Evolutionary conservation across 2,888 invertebrate species (phyloP).

Genomic region (Andrena minutula): DNA sequence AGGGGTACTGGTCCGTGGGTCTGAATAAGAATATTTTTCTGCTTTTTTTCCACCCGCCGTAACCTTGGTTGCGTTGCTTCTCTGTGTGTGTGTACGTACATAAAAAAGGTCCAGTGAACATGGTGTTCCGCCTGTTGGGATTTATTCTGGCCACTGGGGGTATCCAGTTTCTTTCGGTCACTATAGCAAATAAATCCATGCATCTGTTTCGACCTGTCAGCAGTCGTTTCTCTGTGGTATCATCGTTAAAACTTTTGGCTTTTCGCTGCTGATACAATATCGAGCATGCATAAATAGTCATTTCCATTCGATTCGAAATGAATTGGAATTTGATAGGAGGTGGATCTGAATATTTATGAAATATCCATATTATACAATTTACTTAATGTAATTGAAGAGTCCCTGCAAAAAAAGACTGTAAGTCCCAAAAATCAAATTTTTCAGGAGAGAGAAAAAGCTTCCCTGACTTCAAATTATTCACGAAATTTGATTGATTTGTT

Average conservation of each 20-base stretch:
- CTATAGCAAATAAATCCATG: constrained; percentile 43
- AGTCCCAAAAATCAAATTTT: too few relatives aligned
- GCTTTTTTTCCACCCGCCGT: constrained; percentile 27
- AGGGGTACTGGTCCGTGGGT: constrained; percentile 41
- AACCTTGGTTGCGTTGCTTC: constrained; percentile 38
- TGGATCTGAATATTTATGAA: too few relatives aligned
- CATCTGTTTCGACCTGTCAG: constrained; percentile 33
- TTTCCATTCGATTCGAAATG: neutral
- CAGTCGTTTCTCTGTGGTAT: constrained; percentile 34
- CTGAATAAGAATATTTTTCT: constrained; percentile 61
- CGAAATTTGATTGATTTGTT: too few relatives aligned
- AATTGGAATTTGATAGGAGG: too few relatives aligned
- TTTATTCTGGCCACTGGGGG: constrained; percentile 51
- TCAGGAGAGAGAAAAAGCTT: too few relatives aligned
- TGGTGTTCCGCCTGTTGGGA: constrained; percentile 52
- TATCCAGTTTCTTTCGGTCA: constrained; percentile 62
- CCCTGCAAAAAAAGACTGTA: too few relatives aligned
- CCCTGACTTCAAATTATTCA: too few relatives aligned
- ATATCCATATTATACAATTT: too few relatives aligned
- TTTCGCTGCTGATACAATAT: neutral
- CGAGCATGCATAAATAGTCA: too few relatives aligned
- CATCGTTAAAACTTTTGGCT: constrained; percentile 29
- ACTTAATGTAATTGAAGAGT: too few relatives aligned
- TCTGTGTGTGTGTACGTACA: constrained; percentile 17
- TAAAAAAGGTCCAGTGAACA: constrained; percentile 46